Base-by-base conservation (phyloP, 2,113 vertebrate species). In the Hymenochirus boettgeri region DNA sequence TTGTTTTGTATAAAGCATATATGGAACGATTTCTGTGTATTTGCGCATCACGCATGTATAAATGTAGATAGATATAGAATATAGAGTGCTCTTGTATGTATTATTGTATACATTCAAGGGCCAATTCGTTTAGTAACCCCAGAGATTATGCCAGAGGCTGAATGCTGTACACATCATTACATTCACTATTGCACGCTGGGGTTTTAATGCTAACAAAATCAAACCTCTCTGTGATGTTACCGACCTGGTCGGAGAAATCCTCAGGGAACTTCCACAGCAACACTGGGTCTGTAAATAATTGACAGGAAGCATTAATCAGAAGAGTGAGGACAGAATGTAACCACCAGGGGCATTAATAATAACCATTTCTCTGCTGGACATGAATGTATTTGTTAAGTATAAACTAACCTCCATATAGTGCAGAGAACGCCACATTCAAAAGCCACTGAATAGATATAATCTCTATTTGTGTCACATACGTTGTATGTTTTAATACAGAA, bases 231-330 rank as follows among this genome's bases (percentile, higher is more conserved):
- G 82, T 85, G 85, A 81, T 86, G 88, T 91, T 85, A 89, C 94
- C 88, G 91, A 99, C 96, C 95, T 99, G 94, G 88, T 99, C 93
- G 90, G 89, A 89, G 85, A 93, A 96, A 89, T 97, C 96, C 91
- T 96, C 92, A 72, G 96, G 96, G 90, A 98, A 99, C 88, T 94
- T 97, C 96, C 96, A 99, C 85, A 97, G 84, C 85, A 99, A 87
- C 89, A 89, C 89, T 76, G 96, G 95, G 93, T 97, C 96, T 99
- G 92, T 87, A 96, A 95, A 93, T 91, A 95, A 99, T 92, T 89
- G 89, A 97, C 88, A 98, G 82, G 91, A 79, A 90, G 87, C 86
- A 91, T 96, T 96, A 95, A 93, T 93, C 85, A 91, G 84, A 85
- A 83, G 82, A 84, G 88, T 85, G 85, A 80, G 86, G 90, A 87